phyloP scores from a whole-genome alignment of 2,113 vertebrate species.

The Micronycteris hirsuta region DNA sequence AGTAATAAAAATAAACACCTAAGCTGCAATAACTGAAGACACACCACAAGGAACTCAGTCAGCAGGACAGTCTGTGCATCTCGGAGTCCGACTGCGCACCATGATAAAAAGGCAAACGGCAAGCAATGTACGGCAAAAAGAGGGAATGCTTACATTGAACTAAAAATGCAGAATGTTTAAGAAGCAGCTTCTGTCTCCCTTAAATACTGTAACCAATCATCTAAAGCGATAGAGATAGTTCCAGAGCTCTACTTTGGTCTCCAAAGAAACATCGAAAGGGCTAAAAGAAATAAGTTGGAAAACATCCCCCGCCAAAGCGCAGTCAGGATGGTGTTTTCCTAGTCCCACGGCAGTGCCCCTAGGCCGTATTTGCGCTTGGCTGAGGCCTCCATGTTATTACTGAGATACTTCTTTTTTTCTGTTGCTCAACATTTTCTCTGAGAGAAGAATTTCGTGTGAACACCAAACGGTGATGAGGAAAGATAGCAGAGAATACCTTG shows the following conservation, averaged over 20 bases:
- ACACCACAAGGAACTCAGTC: neutral
- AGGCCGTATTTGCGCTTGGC: neutral
- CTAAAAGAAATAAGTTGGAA: neutral
- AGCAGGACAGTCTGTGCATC: neutral
- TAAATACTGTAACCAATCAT: conserved; percentile 33
- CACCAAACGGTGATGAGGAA: neutral
- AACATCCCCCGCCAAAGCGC: neutral
- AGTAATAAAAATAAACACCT: conserved; percentile 52
- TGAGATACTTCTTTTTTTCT: neutral
- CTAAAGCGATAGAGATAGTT: conserved; percentile 38
- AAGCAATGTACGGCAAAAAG: neutral
- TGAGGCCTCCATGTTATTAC: neutral
- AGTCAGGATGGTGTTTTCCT: neutral
- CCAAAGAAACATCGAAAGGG: conserved; percentile 38
- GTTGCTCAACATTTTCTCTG: neutral
- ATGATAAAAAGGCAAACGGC: neutral
- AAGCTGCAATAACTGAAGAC: conserved; percentile 1
- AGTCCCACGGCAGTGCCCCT: neutral
- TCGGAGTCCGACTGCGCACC: neutral
- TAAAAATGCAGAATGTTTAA: neutral
- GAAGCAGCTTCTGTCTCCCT: neutral
- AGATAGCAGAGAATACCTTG: neutral
- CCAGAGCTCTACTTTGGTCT: conserved; percentile 15
- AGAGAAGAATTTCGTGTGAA: neutral
- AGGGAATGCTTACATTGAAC: neutral